Base-by-base conservation (phyloP, 1,140 invertebrate genomes). In the Cydia splendana region DNA sequence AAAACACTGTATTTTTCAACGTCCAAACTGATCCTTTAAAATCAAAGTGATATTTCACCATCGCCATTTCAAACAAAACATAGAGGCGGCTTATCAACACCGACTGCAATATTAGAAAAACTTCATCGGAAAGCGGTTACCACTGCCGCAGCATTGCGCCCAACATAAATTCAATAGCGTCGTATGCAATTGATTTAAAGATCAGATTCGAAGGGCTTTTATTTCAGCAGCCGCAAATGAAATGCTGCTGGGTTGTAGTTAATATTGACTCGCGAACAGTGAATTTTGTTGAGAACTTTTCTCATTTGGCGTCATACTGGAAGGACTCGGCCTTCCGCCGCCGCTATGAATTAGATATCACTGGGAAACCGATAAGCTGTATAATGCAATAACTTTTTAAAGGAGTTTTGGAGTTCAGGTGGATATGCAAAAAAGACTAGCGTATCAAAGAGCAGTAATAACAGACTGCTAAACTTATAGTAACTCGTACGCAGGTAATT, bases 181-280 rank as follows among this genome's bases (percentile, higher is more conserved):
- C 67, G 4, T 71, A 42, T 4, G n/a, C 13, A 7, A n/a, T 42
- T n/a, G 34, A 2, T 10, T 18, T 42, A 38, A 18, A 45, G 67
- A 42, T 18, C n/a, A 71, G 28, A 38, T 24, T 74, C 42, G 65
- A 57, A 30, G 2, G 13, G 18, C 3, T 4, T 83, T 81, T 83
- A 84, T 82, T 71, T 79, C 76, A 77, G 78, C 77, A 80, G 10
- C 73, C 12, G 73, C 77, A 74, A 78, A 78, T 81, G 77, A 80
- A 83, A 82, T 83, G 79, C 80, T 78, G 73, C 13, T 20, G 15
- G 75, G 62, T 45, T 75, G 75, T 65, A 65, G 53, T 65, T 65
- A 75, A 75, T 75, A 75, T 75, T 75, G 75, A 75, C 75, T 75
- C 75, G 53, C 18, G 34, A 65, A 75, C 75, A 65, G 75, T 65